Conservation (phyloP, 2,888 invertebrate genomes). For the Pimpla rufipes region DNA sequence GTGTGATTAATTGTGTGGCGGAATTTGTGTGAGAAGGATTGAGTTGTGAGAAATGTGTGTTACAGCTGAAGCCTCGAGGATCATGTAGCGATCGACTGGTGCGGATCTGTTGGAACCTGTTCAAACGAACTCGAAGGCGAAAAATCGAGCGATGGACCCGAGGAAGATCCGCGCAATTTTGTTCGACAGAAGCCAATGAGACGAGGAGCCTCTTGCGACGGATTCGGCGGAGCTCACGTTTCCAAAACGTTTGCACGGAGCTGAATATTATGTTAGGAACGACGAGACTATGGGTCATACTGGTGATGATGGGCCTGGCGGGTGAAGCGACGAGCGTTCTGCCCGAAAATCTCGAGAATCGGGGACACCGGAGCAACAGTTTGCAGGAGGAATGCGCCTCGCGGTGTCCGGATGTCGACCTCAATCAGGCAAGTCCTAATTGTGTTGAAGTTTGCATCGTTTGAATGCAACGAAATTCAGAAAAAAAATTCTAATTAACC, state of each 20-base stretch:
- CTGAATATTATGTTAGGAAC: slow-evolving; percentile 81
- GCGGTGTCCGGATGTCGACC: slow-evolving; percentile 81
- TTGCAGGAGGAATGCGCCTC: slow-evolving; percentile 82
- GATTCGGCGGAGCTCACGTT: slow-evolving; percentile 17
- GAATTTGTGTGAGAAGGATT: background rate
- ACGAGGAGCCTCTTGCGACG: slow-evolving; percentile 41
- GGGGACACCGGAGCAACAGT: slow-evolving; percentile 70
- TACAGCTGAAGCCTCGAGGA: background rate
- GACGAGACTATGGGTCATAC: slow-evolving; percentile 77
- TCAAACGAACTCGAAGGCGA: background rate
- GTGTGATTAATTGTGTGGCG: background rate
- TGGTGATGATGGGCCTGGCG: slow-evolving; percentile 79
- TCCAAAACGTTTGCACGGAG: slow-evolving; percentile 1
- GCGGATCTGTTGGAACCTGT: background rate
- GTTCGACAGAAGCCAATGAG: slow-evolving; percentile 42
- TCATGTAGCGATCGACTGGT: slow-evolving; percentile 12
- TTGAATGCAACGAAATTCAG: too few relatives aligned
- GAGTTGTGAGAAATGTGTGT: slow-evolving; percentile 1
- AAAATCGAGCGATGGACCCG: slow-evolving; percentile 41
- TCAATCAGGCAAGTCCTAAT: slow-evolving; percentile 79
- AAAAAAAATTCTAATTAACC: too few relatives aligned
- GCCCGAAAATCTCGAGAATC: slow-evolving; percentile 78
- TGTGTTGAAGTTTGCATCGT: too few relatives aligned
- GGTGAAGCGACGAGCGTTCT: slow-evolving; percentile 77
- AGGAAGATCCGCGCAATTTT: slow-evolving; percentile 43